Evolutionary conservation across 2,797 vertebrate genomes (phyloP), one percentile per base, ranked within the genome.

Genomic region (Megalops cyprinoides): DNA sequence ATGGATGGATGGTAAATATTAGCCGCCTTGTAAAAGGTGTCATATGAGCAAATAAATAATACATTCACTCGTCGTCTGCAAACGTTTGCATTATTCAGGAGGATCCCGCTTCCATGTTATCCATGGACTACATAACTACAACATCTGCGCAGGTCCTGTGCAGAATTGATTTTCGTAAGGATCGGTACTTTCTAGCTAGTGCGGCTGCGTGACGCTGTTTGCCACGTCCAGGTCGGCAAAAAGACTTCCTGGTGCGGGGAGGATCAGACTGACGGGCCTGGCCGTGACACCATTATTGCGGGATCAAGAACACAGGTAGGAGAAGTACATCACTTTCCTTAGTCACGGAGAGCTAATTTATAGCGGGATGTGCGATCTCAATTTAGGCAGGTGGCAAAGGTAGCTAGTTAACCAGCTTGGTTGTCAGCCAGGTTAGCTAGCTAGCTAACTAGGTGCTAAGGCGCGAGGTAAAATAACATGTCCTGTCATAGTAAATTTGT

Each of bases 201-300:
- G 89, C 91, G 91, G 0, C 14, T 93, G 91, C 91, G 91, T 42
- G 55, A 53, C 79, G 42, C 48, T 46, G 48, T 65, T 34, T 84
- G 83, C 83, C 83, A 84, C 83, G 83, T 84, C 62, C 81, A 74
- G 83, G 23, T 81, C 31, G 42, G 56, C 42, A 37, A 39, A 34
- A 42, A 81, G 79, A 90, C 89, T 94, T 94, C 93, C 94, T 91
- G 93, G 88, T 93, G 91, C 81, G 77, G n/a, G 42, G 82, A 88
- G 89, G 86, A 23, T 56, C 79, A 69, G n/a, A 56, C 37, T 31
- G 44, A n/a, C 39, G 79, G 79, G 67, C 48, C 58, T 65, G 55
- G 23, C 15, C 4, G 46, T 12, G n/a, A 25, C 56, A 62, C 23
- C 39, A 23, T 58, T 4, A 65, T 42, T 25, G 20, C 23, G 20